Evolutionary conservation across 1,140 invertebrate genomes (phyloP).

Genomic region (Cecropterus lyciades): DNA sequence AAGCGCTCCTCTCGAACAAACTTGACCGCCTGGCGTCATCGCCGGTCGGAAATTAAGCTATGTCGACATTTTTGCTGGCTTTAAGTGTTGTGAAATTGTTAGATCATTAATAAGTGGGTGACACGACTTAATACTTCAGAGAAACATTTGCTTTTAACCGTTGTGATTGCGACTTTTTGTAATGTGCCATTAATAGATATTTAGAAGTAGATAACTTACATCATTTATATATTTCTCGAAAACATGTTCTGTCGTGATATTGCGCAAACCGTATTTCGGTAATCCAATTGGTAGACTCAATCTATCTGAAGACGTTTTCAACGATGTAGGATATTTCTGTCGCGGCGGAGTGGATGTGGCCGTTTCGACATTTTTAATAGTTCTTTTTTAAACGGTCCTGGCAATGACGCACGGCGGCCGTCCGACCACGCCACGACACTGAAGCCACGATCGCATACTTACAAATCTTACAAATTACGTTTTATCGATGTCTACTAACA

Average conservation of each 20-base stretch:
- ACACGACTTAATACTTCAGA: slow-evolving; percentile 32
- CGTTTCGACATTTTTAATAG: slow-evolving; percentile 55
- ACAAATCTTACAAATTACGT: slow-evolving; percentile 51
- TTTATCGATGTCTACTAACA: slow-evolving; percentile 81
- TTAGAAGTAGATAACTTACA: slow-evolving; percentile 35
- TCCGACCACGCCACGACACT: slow-evolving; percentile 50
- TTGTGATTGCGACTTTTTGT: slow-evolving; percentile 34
- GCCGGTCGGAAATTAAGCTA: slow-evolving; percentile 55
- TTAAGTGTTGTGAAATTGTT: slow-evolving; percentile 36
- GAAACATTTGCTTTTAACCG: slow-evolving; percentile 34
- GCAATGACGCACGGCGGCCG: slow-evolving; percentile 76
- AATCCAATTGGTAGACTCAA: slow-evolving; percentile 23
- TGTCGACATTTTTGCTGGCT: slow-evolving; percentile 54
- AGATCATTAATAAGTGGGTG: slow-evolving; percentile 34
- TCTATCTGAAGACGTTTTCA: slow-evolving; percentile 38
- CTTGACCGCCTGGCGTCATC: slow-evolving; percentile 72
- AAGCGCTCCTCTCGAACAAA: slow-evolving; percentile 59
- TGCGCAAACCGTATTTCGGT: slow-evolving; percentile 30
- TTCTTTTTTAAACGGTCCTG: slow-evolving; percentile 60
- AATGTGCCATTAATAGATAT: slow-evolving; percentile 34
- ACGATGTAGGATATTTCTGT: slow-evolving; percentile 67
- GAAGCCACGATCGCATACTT: slow-evolving; percentile 50
- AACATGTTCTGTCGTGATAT: slow-evolving; percentile 13
- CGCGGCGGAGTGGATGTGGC: slow-evolving; percentile 54
- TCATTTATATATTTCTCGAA: slow-evolving; percentile 6